A percentile compares a stretch with the other conserved stretches of the same genome.
These are phyloP conservation scores for Panthera leo DNA, from an alignment of 2,113 vertebrate genomes.

Conservation along the genomic window DNA sequence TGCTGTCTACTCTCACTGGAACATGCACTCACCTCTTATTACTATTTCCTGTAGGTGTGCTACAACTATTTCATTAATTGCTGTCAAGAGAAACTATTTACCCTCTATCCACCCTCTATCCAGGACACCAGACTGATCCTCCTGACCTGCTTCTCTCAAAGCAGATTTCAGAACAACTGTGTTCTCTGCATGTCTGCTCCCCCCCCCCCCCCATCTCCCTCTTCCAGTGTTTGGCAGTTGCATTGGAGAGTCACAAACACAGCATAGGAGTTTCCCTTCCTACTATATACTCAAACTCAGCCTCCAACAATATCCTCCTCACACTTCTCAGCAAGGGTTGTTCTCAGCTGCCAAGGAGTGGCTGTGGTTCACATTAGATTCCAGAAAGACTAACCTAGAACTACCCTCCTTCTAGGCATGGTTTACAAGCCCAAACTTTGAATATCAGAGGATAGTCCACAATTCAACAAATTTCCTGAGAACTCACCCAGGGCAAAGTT, in stretches of 20 bases:
- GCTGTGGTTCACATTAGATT: not conserved
- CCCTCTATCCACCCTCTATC: not conserved
- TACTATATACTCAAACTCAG: not conserved
- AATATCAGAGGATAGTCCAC: not conserved
- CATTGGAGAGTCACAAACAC: not conserved
- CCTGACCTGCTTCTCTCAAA: not conserved
- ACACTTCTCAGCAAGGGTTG: not conserved
- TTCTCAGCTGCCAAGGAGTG: not conserved
- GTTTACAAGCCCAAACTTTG: not conserved
- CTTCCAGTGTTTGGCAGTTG: not conserved
- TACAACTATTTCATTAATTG: not conserved
- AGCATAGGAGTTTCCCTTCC: not conserved
- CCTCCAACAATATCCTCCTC: not conserved
- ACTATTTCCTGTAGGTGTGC: not conserved
- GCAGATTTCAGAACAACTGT: not conserved
- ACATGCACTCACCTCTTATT: not conserved
- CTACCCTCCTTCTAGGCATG: not conserved
- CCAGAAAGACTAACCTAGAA: conserved; percentile 1
- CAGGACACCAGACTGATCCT: not conserved
- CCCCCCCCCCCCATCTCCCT: no score
- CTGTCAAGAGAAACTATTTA: not conserved
- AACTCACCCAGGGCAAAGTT: not conserved
- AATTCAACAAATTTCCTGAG: not conserved
- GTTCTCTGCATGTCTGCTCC: not conserved
- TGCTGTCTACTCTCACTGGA: not conserved